Evolutionary conservation across 2,888 invertebrate species (phyloP), one percentile per base, ranked within the genome.

Genomic region (Lysandra coridon): DNA sequence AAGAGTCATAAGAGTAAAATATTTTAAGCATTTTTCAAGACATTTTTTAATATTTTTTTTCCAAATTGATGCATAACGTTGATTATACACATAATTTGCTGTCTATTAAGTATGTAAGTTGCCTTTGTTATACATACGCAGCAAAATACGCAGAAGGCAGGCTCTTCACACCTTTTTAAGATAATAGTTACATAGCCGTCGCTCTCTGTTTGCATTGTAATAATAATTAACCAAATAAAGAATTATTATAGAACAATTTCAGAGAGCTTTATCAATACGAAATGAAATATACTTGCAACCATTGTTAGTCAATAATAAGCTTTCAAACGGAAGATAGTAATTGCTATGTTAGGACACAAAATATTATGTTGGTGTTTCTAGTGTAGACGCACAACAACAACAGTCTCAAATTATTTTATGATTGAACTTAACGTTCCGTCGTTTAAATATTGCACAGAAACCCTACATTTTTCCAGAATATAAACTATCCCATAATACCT

Each of bases 171-270:
- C 69, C 69, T 69, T 10, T 69, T 10, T 69, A 14, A 33, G 69
- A 69, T 33, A 69, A 69, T 69, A 69, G 69, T 33, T 62, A 62
- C 62, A 62, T 62, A 62, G 69, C 69, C 33, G 33, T 69, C 33
- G 69, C 12, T 14, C 33, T n/a, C 33, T 69, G 30, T 30, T 64
- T 64, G 23, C 33, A 14, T 30, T 33, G 14, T 69, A 33, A 69
- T 14, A 10, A 10, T 62, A 62, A 23, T 62, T 60, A 23, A 62
- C 7, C 10, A 62, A 62, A 62, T 62, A 62, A 30, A 40, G 40
- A 40, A 40, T 5, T 40, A 5, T 40, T 40, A 40, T 5, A 62
- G 23, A 62, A 23, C 6, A 7, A 62, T 62, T 23, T 30, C 23
- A 62, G 23, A n/a, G 62, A 62, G 2, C 23, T 23, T 62, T 62